These are phyloP conservation scores for Drosophila ironensis DNA, from an alignment of 1,140 invertebrate genomes.

Conservation along the genomic window DNA sequence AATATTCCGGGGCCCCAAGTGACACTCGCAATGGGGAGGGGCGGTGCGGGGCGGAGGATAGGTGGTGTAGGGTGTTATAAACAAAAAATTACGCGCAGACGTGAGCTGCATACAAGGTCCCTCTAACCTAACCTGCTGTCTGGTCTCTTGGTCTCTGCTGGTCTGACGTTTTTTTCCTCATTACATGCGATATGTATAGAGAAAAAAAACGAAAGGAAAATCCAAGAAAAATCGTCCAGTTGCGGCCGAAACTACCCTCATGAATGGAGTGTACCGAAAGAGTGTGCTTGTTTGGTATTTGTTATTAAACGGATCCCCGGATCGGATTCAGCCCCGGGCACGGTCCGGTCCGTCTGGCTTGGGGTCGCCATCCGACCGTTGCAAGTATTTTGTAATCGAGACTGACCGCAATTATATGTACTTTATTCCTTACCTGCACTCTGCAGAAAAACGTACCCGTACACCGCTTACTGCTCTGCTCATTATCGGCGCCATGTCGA, in stretches of 20 bases:
- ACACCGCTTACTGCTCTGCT: constrained; percentile 32
- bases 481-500: constrained; percentile 47
- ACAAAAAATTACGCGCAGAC: constrained; percentile 78
- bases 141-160: constrained; percentile 16
- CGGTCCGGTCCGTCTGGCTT: constrained; percentile 30
- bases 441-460: too few species aligned
- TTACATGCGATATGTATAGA: constrained; percentile 48
- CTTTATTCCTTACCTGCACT: constrained; percentile 8
- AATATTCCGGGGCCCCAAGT: constrained; percentile 36
- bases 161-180: constrained; percentile 65
- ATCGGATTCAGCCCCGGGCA: constrained; percentile 18
- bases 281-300: constrained; percentile 39
- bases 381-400: constrained; percentile 65
- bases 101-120: constrained; percentile 55
- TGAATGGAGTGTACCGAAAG: too few species aligned
- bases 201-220: constrained; percentile 24
- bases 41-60: neutral
- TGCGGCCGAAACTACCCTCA: constrained; percentile 56
- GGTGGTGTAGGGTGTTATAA: constrained; percentile 47
- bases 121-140: constrained; percentile 7
- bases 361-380: constrained; percentile 53
- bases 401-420: constrained; percentile 68
- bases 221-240: constrained; percentile 18
- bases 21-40: constrained; percentile 42
- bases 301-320: constrained; percentile 59